A percentile compares a stretch with the other conserved stretches of the same genome.
Evolutionary conservation across 2,888 invertebrate genomes (phyloP).

Genomic region (Dascillus cervinus): DNA sequence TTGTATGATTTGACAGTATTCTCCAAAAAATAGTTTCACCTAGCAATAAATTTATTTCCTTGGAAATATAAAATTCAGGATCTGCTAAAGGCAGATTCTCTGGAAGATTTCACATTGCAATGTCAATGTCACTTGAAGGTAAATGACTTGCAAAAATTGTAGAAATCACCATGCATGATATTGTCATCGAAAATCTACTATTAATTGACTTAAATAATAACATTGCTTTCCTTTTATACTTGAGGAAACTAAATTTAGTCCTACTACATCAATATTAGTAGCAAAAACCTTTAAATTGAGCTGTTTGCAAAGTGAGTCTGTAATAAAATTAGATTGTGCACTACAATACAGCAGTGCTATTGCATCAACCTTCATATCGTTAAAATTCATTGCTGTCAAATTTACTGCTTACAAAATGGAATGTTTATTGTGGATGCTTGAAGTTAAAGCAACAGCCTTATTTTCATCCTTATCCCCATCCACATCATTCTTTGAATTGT

Average conservation of each 20-base stretch:
- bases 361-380: not conserved
- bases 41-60: conserved; percentile 14
- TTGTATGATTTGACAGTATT: conserved; percentile 8
- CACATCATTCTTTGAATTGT: not conserved
- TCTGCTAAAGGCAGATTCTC: conserved; percentile 14
- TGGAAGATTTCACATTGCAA: conserved; percentile 9
- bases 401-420: not conserved
- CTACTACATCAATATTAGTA: not conserved
- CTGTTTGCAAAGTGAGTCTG: conserved; percentile 3
- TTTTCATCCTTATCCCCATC: not conserved
- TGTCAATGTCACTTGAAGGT: conserved; percentile 11
- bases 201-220: conserved; percentile 2
- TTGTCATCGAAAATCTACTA: not conserved
- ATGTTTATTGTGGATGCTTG: not conserved
- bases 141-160: conserved; percentile 6
- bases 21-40: conserved; percentile 15
- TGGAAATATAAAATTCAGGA: conserved; percentile 13
- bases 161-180: conserved; percentile 6
- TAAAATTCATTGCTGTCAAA: not conserved
- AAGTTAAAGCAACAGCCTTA: not conserved
- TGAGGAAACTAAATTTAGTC: not conserved
- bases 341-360: conserved; percentile 5
- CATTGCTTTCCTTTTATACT: not conserved
- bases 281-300: not conserved
- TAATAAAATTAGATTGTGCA: conserved; percentile 5